Base-by-base conservation (phyloP, 2,797 vertebrate species). In the Manis pentadactyla region DNA sequence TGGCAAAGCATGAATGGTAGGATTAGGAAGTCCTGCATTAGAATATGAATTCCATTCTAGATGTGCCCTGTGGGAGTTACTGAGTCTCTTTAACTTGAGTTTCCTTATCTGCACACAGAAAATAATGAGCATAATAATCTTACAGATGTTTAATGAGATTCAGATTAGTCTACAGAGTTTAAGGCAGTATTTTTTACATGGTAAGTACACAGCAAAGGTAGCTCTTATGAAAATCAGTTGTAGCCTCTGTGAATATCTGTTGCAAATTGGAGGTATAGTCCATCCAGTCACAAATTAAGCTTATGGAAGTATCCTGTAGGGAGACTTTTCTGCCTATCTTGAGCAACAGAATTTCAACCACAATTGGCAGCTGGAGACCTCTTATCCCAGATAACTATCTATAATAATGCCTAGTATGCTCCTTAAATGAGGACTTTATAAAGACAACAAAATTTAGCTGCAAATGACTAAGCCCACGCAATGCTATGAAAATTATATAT, bases 361-460 rank as follows among this genome's bases (percentile, higher is more conserved):
- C 77, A 89, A 53, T 93, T 92, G 78, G 75, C 49, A 96, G 83
- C 86, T 89, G 74, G 68, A 19, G 59, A 63, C 37, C 51, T 94
- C 37, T 46, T 51, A 21, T 90, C 84, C 31, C 51, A 68, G 88
- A 93, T 96, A 71, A 14, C 46, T 66, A 93, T 96, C 88, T 94
- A 42, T 96, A 97, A 75, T 94, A 86, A 95, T 78, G 34, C 42
- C 55, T 93, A 39, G 79, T 39, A 61, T 96, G 83, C 6, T 55
- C 29, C 69, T 94, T 95, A 92, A 93, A 53, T 79, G 69, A 91
- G 12, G 49, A 75, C 68, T 90, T 79, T 46, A n/a, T 66, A 46
- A 83, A 84, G 78, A 95, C 93, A 94, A 88, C 49, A 90, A 61
- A 90, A 85, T 89, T 95, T 97, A 96, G 53, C 63, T 90, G 51